Conservation (phyloP, 2,113 vertebrate genomes). For the Tragulus kanchil region DNA sequence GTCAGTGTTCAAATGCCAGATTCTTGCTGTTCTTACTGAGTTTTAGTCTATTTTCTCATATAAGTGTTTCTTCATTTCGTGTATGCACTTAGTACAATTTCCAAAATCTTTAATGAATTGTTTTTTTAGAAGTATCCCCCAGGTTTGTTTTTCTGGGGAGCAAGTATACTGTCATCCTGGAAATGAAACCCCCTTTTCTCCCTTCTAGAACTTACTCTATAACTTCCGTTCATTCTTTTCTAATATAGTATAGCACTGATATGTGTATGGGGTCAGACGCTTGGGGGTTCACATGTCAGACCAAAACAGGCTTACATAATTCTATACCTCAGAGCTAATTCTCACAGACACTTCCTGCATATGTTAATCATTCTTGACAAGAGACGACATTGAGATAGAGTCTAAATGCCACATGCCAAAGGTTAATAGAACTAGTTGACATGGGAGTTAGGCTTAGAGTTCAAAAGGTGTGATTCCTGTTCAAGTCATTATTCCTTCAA, state of each 20-base stretch:
- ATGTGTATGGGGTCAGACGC: neutral
- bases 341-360: neutral
- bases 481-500: neutral
- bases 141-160: neutral
- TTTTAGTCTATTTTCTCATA: neutral
- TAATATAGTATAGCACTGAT: neutral
- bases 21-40: neutral
- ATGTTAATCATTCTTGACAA: constrained; percentile 39
- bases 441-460: neutral
- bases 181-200: neutral
- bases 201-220: neutral
- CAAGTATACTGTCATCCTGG: neutral
- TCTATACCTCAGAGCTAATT: neutral
- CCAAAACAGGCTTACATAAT: neutral
- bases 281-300: neutral
- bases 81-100: neutral
- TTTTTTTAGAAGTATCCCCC: neutral
- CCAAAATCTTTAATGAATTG: neutral
- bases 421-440: constrained; percentile 22
- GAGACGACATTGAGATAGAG: neutral
- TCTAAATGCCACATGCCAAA: neutral
- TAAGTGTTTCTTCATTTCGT: neutral
- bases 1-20: neutral
- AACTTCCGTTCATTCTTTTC: neutral
- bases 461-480: neutral